Base-by-base conservation (phyloP, 2,888 invertebrate genomes). In the Drosophila maculinotata region DNA sequence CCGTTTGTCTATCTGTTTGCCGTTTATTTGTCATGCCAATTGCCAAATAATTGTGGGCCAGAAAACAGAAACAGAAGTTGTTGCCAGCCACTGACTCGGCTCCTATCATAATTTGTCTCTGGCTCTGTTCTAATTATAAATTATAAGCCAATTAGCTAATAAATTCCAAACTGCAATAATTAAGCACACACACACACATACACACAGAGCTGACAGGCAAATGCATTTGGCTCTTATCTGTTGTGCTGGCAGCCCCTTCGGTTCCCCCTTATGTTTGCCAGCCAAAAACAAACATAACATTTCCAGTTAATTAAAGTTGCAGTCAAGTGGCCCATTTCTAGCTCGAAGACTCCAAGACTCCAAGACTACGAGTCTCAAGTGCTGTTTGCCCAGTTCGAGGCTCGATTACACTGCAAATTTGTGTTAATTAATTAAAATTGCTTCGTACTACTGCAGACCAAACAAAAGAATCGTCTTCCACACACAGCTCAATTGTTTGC, bases 231-330 rank as follows among this genome's bases (percentile, higher is more conserved):
- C 44, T 56, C 63, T 73, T 76, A 79, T 79, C 20, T 51, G 45
- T 17, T 10, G 25, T 33, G 35, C 52, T 35, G 52, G 17, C 41
- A 20, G 47, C 63, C 69, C 65, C 54, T 60, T 67, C 39, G 63
- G 71, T 14, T 33, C 14, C 49, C 59, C 65, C 60, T 59, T 76
- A n/a, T 79, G 75, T 56, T 62, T 67, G 65, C 30, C 70, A 47
- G 54, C 65, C 45, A 59, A 78, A 78, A 81, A 57, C 86, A 87
- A 85, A 87, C 82, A 84, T 78, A 79, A 81, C 82, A 63, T 79
- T 87, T 83, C 74, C 85, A 87, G 85, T 85, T 83, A 85, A 87
- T 87, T 85, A 87, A 87, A 79, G 79, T 76, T 85, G 71, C 82
- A 79, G 79, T 76, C 82, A 87, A 83, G 87, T 87, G 79, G 76